Conservation (phyloP, 2,113 vertebrate species). For the Cathartes aura region DNA sequence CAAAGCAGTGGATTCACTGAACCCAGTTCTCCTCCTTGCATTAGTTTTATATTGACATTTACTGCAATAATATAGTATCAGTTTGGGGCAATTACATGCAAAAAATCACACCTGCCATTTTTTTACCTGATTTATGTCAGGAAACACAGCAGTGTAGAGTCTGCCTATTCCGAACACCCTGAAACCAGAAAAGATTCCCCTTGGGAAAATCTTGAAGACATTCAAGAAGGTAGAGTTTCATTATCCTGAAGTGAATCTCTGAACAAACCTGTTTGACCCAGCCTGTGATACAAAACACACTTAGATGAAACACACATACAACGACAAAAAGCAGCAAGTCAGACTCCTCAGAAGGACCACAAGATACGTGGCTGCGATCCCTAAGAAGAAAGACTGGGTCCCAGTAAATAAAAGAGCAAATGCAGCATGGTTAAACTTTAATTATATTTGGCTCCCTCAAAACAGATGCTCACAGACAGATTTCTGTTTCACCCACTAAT, state of each 20-base stretch:
- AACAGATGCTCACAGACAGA: slow-evolving; percentile 64
- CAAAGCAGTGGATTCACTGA: not conserved
- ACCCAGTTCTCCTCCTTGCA: not conserved
- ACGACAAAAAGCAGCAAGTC: not conserved
- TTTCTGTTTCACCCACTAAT: slow-evolving; percentile 64
- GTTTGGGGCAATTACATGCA: not conserved
- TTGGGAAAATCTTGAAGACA: not conserved
- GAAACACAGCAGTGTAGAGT: not conserved
- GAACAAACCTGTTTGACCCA: not conserved
- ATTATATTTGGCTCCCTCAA: slow-evolving; percentile 53
- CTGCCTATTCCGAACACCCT: not conserved
- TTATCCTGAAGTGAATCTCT: not conserved
- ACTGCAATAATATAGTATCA: not conserved
- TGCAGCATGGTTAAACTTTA: slow-evolving; percentile 47
- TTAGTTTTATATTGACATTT: not conserved
- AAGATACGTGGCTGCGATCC: not conserved
- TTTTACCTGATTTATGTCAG: not conserved
- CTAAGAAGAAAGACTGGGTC: not conserved
- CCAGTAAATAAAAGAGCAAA: slow-evolving; percentile 52
- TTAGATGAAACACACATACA: not conserved
- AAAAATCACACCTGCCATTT: not conserved
- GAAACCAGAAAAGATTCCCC: not conserved
- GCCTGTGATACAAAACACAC: not conserved
- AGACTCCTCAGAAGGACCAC: not conserved
- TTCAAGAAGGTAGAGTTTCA: not conserved